Evolutionary conservation across 2,113 vertebrate species (phyloP).

Genomic region (Megatriorchis doriae): DNA sequence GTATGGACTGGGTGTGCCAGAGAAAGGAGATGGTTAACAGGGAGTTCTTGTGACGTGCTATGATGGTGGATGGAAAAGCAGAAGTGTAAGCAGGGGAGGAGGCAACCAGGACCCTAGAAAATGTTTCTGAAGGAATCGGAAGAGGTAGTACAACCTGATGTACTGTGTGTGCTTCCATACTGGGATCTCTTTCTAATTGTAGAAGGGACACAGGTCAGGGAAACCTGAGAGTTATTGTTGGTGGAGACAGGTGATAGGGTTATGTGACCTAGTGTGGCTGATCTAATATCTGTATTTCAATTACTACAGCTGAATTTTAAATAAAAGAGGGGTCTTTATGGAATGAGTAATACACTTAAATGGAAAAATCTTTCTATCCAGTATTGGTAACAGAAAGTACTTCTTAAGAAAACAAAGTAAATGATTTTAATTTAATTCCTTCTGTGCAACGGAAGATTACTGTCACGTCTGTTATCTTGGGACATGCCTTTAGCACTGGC

Average conservation of each 20-base stretch:
- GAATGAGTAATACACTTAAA: background rate
- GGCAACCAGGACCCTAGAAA: background rate
- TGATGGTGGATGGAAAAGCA: background rate
- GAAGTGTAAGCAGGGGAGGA: accelerated
- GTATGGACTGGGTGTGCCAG: background rate
- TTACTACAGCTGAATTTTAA: background rate
- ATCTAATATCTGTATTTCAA: background rate
- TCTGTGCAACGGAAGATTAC: background rate
- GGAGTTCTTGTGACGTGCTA: background rate
- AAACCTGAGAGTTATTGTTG: background rate
- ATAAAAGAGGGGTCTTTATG: background rate
- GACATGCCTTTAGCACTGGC: background rate
- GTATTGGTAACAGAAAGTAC: background rate
- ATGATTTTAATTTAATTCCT: background rate
- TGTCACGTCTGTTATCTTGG: background rate
- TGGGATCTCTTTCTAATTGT: background rate
- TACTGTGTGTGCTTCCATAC: background rate
- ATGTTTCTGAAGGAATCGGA: background rate
- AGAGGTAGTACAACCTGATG: background rate
- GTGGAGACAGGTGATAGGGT: background rate
- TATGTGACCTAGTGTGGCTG: background rate
- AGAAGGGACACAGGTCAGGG: background rate
- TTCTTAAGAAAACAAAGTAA: background rate
- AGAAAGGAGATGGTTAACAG: background rate
- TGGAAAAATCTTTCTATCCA: background rate